Conservation (phyloP, 2,113 vertebrate species). For the Lathamus discolor region DNA sequence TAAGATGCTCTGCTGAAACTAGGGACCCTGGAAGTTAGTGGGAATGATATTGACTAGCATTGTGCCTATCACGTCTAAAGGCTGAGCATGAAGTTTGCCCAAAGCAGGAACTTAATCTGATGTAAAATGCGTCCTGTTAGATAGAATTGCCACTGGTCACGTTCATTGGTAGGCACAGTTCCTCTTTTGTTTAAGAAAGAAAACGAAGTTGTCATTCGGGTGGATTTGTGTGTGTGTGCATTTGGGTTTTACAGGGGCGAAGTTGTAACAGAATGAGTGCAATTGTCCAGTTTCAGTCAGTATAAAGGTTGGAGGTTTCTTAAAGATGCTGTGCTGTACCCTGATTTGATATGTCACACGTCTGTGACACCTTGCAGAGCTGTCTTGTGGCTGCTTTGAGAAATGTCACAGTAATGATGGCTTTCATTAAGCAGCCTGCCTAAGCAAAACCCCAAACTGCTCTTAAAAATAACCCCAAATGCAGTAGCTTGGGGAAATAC, state of each 20-base stretch:
- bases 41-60: neutral
- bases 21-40: neutral
- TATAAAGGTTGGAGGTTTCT: neutral
- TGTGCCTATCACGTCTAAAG: neutral
- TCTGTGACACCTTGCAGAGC: neutral
- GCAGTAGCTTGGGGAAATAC: neutral
- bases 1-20: neutral
- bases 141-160: fast-evolving
- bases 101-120: fast-evolving
- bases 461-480: neutral
- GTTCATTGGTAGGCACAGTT: neutral
- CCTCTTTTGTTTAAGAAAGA: neutral
- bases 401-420: fast-evolving
- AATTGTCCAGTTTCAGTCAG: fast-evolving
- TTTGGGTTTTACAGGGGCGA: neutral
- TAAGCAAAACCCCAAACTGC: neutral
- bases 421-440: fast-evolving
- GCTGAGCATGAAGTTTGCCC: neutral
- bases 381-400: neutral
- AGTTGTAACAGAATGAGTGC: neutral
- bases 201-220: fast-evolving
- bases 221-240: neutral
- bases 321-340: neutral
- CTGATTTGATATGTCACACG: neutral
- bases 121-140: fast-evolving